phyloP scores from a whole-genome alignment of 2,797 vertebrate genomes.

The Coranthus polyacanthus region DNA sequence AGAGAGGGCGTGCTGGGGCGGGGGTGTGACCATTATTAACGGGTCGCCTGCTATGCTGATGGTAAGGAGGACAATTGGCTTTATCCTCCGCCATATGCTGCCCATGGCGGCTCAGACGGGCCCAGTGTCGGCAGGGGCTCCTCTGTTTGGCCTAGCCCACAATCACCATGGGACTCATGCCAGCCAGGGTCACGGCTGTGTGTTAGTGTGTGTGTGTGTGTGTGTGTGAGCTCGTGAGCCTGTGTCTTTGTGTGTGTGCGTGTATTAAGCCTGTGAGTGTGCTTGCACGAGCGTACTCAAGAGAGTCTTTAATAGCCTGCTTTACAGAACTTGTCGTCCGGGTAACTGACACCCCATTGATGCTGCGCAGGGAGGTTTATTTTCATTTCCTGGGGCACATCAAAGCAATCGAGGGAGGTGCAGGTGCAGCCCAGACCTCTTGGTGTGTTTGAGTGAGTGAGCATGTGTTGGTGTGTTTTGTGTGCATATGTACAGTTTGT shows the following conservation, averaged over 20 bases:
- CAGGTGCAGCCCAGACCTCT: constrained; percentile 82
- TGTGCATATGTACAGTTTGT: constrained; percentile 55
- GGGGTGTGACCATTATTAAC: constrained; percentile 90
- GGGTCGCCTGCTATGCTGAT: constrained; percentile 83
- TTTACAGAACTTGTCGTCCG: constrained; percentile 82
- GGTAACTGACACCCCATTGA: constrained; percentile 87
- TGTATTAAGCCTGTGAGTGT: constrained; percentile 40
- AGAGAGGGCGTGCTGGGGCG: constrained; percentile 79
- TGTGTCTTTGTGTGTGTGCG: constrained; percentile 24
- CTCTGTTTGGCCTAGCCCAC: constrained; percentile 84
- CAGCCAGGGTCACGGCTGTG: constrained; percentile 78
- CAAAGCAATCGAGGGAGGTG: constrained; percentile 80
- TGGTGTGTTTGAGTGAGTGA: constrained; percentile 67
- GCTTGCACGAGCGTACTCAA: constrained; percentile 72
- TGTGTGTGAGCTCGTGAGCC: constrained; percentile 32
- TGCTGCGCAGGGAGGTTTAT: constrained; percentile 83
- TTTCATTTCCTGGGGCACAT: constrained; percentile 86
- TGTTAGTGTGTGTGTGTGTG: constrained; percentile 53
- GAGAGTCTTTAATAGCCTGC: constrained; percentile 82
- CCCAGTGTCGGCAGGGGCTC: constrained; percentile 83
- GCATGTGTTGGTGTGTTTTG: constrained; percentile 65
- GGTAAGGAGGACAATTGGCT: constrained; percentile 89
- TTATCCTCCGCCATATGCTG: constrained; percentile 88
- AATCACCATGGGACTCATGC: constrained; percentile 86
- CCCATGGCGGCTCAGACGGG: constrained; percentile 84